phyloP scores from a whole-genome alignment of 2,113 vertebrate species.

The Entelurus aequoreus region DNA sequence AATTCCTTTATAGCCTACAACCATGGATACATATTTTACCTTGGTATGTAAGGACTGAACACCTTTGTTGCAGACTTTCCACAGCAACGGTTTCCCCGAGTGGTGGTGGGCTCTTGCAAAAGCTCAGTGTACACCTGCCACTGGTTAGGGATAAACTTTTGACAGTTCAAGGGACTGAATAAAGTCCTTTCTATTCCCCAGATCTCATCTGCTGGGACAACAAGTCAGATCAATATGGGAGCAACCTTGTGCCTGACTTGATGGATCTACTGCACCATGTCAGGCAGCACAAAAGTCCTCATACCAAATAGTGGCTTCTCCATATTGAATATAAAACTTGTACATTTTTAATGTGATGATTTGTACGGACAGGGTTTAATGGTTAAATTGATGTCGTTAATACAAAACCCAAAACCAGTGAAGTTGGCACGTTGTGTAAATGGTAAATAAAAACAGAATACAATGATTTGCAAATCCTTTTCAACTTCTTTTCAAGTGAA shows the following conservation, averaged over 20 bases:
- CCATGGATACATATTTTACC: too few relatives aligned
- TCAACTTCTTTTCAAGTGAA: too few relatives aligned
- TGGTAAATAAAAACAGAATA: too few relatives aligned
- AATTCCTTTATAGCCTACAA: too few relatives aligned
- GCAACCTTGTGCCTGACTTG: slow-evolving; percentile 4
- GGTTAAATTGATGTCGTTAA: too few relatives aligned
- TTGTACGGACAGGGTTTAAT: too few relatives aligned
- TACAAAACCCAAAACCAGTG: too few relatives aligned
- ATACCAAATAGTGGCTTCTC: not conserved
- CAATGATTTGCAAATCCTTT: too few relatives aligned
- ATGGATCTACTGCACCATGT: not conserved
- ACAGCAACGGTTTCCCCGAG: not conserved
- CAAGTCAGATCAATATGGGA: slow-evolving; percentile 1
- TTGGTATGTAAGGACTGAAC: not conserved
- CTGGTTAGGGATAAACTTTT: not conserved
- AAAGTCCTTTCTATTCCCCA: not conserved
- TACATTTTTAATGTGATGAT: too few relatives aligned
- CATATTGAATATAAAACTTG: not conserved
- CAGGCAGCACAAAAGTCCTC: not conserved
- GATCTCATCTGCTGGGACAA: slow-evolving; percentile 1
- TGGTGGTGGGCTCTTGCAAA: not conserved
- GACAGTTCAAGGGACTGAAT: not conserved
- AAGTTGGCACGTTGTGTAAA: too few relatives aligned
- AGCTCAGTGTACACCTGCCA: not conserved
- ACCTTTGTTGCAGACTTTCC: not conserved